A percentile compares a stretch with the other conserved stretches of the same genome.
phyloP scores from a whole-genome alignment of 1,140 invertebrate species.

The Anastatus disparis region DNA sequence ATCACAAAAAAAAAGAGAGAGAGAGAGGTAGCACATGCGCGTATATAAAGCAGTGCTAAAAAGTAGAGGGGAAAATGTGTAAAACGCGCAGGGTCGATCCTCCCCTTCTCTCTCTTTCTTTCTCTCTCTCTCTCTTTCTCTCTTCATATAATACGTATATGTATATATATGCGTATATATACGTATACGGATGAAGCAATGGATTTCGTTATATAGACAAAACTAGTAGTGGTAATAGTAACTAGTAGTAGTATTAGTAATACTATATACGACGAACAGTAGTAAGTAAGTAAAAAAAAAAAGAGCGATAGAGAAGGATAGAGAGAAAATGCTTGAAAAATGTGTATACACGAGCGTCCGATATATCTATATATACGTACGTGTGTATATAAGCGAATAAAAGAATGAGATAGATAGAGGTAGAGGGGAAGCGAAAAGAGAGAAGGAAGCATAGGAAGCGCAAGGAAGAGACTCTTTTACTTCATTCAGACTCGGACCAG shows the following conservation, averaged over 20 bases:
- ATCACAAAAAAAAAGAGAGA: neutral
- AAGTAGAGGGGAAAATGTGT: neutral
- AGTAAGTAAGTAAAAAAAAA: too few species aligned
- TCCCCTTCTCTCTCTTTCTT: neutral
- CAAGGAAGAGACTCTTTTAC: slow-evolving; percentile 17
- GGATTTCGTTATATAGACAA: too few species aligned
- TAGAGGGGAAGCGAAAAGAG: neutral
- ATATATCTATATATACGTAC: too few species aligned
- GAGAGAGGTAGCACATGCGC: neutral
- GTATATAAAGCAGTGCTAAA: neutral
- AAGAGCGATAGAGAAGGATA: too few species aligned
- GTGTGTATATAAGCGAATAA: too few species aligned
- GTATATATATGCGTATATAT: too few species aligned
- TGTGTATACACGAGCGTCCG: too few species aligned
- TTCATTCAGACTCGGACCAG: slow-evolving; percentile 53
- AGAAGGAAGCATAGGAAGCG: slow-evolving; percentile 43
- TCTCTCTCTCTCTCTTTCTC: neutral
- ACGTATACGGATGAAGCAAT: too few species aligned
- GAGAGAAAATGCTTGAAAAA: too few species aligned
- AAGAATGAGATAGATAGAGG: neutral
- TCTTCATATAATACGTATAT: too few species aligned
- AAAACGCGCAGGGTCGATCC: slow-evolving; percentile 11
- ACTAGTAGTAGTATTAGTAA: neutral
- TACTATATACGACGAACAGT: too few species aligned
- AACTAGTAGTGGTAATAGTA: too few species aligned